These are phyloP conservation scores for Hippocampus guttulatus DNA, from an alignment of 2,113 vertebrate species.

Conservation along the genomic window DNA sequence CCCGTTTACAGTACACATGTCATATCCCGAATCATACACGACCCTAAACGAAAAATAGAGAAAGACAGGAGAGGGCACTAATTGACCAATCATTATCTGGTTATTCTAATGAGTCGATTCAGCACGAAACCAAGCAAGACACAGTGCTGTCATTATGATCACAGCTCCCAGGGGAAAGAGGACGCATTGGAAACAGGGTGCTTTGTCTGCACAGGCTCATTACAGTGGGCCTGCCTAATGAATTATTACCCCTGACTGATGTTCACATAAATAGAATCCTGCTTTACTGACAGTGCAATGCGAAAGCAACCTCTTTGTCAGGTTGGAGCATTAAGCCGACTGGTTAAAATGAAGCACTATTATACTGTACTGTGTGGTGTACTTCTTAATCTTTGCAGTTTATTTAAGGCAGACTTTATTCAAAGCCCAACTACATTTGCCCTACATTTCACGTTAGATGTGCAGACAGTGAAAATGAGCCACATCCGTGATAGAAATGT, in stretches of 20 bases:
- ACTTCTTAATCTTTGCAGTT: not conserved
- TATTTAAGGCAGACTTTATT: not conserved
- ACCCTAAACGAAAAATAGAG: not conserved
- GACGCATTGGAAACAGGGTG: conserved; percentile 44
- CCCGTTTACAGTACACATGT: no score
- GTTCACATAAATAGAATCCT: conserved; percentile 11
- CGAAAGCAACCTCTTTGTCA: conserved; percentile 1
- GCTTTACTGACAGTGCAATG: not conserved
- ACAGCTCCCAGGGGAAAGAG: conserved; percentile 41
- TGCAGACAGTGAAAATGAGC: conserved; percentile 26
- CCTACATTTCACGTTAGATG: not conserved
- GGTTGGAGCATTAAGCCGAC: not conserved
- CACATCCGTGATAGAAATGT: conserved; percentile 60
- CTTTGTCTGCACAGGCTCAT: conserved; percentile 58
- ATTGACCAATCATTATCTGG: not conserved
- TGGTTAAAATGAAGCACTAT: not conserved
- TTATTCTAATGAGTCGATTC: conserved; percentile 34
- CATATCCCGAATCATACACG: no score
- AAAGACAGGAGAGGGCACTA: not conserved
- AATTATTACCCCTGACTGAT: conserved; percentile 24
- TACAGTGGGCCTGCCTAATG: conserved; percentile 42
- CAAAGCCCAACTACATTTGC: not conserved
- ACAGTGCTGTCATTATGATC: conserved; percentile 51
- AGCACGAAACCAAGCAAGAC: conserved; percentile 61
- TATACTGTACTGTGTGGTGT: not conserved